Evolutionary conservation across 2,113 vertebrate species (phyloP), one percentile per base, ranked within the genome.

Genomic region (Galeopterus variegatus): DNA sequence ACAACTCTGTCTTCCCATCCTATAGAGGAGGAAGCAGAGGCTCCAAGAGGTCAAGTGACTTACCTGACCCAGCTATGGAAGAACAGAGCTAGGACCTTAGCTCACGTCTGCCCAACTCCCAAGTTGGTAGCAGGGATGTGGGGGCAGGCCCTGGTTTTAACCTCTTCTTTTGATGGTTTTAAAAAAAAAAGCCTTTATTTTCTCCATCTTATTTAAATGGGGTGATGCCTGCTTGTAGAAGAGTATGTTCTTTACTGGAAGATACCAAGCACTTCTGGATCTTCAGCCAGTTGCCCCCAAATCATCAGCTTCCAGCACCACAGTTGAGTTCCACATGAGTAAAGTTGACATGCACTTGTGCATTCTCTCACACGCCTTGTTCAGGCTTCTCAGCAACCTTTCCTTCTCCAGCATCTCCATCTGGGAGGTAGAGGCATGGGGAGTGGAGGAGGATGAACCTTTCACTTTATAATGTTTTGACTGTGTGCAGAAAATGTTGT

Each of bases 281-380:
- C 23, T 83, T 64, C 19, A 28, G 88, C 24, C 50, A 8, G 36
- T 19, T 41, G 7, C 31, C 7, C 36, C 7, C 48, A 14, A 62
- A 28, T 17, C 19, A 17, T 85, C 67, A 31, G 45, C 80, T 21
- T 54, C 73, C 33, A 45, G 86, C 33, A 65, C 86, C 18, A 56
- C 3, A 3, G 12, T 0, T 15, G 18, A 36, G 50, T 73, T 24
- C 26, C 23, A 3, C 18, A 0, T 0, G 28, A 94, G 45, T n/a
- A 69, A 48, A 48, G 14, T 4, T 12, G 50, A 13, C 5, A 0
- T 1, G 9, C 19, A 1, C 18, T 14, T 3, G 0, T 15, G n/a
- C 0, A 0, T 8, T 45, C 52, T 21, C 45, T 0, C 41, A 4
- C 26, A 52, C 24, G 0, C 45, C 69, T 54, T 50, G 15, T 24